Percentiles rank a stretch among this genome's conserved stretches.
phyloP scores from a whole-genome alignment of 2,888 invertebrate species.

The Meloe dianella region DNA sequence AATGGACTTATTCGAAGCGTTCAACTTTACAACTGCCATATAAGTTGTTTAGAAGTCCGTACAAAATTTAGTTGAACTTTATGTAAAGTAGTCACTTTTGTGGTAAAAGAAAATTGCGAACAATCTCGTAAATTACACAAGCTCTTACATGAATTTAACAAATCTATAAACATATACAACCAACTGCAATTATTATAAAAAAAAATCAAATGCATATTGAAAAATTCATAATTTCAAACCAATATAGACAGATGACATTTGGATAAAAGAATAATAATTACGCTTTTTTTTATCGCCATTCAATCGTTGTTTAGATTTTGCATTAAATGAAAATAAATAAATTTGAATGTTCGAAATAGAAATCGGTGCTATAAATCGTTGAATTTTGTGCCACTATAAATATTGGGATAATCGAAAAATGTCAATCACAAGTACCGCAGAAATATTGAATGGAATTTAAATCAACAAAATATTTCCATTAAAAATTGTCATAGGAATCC shows the following conservation, averaged over 20 bases:
- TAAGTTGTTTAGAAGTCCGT: not conserved
- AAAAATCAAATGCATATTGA: too few species aligned
- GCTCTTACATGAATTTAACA: not conserved
- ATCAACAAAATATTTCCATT: constrained; percentile 30
- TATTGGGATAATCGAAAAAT: constrained; percentile 50
- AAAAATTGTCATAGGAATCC: constrained; percentile 24
- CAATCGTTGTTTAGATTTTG: constrained; percentile 6
- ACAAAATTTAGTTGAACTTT: not conserved
- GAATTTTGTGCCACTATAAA: constrained; percentile 42
- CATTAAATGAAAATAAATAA: constrained; percentile 20
- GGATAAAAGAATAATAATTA: constrained; percentile 10
- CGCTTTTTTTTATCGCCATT: not conserved
- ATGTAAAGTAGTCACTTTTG: not conserved
- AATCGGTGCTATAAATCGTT: constrained; percentile 20
- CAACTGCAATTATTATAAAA: too few species aligned
- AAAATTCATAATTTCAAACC: not conserved
- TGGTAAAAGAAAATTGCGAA: not conserved
- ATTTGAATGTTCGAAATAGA: constrained; percentile 11
- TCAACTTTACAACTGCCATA: constrained; percentile 8
- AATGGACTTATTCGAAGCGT: not conserved
- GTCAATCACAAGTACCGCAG: constrained; percentile 49
- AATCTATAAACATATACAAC: too few species aligned
- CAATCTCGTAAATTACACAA: not conserved
- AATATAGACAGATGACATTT: not conserved
- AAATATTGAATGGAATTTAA: constrained; percentile 42